phyloP scores from a whole-genome alignment of 2,797 vertebrate species.

The Channallabes apus region DNA sequence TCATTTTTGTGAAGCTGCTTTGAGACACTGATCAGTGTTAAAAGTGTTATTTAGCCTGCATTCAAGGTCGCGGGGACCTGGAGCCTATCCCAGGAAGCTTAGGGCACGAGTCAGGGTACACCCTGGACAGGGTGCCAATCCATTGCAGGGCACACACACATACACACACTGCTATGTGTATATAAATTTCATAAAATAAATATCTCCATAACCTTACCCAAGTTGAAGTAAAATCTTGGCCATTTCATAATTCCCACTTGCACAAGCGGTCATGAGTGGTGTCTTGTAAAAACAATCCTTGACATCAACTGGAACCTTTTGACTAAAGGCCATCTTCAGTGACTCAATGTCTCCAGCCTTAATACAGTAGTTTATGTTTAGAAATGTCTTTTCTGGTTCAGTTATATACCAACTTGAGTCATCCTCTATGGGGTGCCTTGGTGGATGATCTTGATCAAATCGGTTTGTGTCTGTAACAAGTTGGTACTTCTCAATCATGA shows the following conservation, averaged over 20 bases:
- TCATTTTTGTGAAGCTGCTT: no score
- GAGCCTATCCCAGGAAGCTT: no score
- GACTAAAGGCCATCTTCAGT: slow-evolving; percentile 81
- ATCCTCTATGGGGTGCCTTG: slow-evolving; percentile 82
- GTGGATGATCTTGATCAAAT: slow-evolving; percentile 73
- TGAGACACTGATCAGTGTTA: no score
- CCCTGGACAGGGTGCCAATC: no score
- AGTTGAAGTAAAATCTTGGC: slow-evolving; percentile 81
- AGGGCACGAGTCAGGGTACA: background rate
- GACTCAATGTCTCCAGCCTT: slow-evolving; percentile 83
- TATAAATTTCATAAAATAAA: background rate
- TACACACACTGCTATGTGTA: no score
- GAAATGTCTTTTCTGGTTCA: slow-evolving; percentile 72
- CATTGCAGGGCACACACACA: no score
- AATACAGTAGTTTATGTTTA: slow-evolving; percentile 81
- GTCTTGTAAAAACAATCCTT: slow-evolving; percentile 89
- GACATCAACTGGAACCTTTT: slow-evolving; percentile 83
- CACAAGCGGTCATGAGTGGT: slow-evolving; percentile 87
- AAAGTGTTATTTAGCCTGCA: background rate
- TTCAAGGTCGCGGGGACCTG: no score
- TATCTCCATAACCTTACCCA: slow-evolving; percentile 72
- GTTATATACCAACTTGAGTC: slow-evolving; percentile 88
- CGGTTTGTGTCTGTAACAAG: slow-evolving; percentile 67
- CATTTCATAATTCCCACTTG: slow-evolving; percentile 77
- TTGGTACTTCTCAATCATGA: slow-evolving; percentile 81